Base-by-base conservation (phyloP, 2,113 vertebrate genomes). In the Suncus etruscus region DNA sequence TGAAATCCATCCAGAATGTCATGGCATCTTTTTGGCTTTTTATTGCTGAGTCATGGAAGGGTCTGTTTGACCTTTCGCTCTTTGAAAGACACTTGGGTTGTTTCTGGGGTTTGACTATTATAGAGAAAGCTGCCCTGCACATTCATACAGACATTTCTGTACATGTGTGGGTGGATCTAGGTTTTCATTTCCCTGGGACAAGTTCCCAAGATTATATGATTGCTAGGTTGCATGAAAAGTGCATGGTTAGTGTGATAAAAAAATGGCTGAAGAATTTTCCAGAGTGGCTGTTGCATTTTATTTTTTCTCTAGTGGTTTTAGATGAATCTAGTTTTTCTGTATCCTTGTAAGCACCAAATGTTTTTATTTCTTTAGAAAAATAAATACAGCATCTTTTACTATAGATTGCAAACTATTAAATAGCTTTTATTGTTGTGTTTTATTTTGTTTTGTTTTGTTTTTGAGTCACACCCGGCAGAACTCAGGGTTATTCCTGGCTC, bases 171-270 rank as follows among this genome's bases (percentile, higher is more conserved):
- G 39, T 88, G 51, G 68, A 45, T 0, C 4, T 39, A 73, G 48
- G 16, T 83, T 81, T 93, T 94, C 12, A 79, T 80, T 91, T 83
- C 31, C 11, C 73, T 81, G 68, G 50, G 8, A 48, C 75, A 70
- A 77, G 70, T 45, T 48, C 16, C 29, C 47, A 89, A 61, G 50
- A 54, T 4, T 31, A 69, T 54, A 31, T 61, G 39, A 78, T 74
- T 58, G 29, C 54, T 31, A 3, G 3, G 11, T 29, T 86, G 1
- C 20, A 24, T n/a, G 74, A n/a, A 15, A 85, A 87, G 66, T 32
- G 1, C 11, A 6, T 22, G 4, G 47, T 86, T 89, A 25, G 22
- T 91, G 91, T 76, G 72, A 72, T 14, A 50, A 39, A 51, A 32
- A 76, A 68, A 18, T 47, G 51, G 48, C 25, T 75, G 76, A 61